These are phyloP conservation scores for Camptogramma bilineatum DNA, from an alignment of 2,888 invertebrate species.

Conservation along the genomic window DNA sequence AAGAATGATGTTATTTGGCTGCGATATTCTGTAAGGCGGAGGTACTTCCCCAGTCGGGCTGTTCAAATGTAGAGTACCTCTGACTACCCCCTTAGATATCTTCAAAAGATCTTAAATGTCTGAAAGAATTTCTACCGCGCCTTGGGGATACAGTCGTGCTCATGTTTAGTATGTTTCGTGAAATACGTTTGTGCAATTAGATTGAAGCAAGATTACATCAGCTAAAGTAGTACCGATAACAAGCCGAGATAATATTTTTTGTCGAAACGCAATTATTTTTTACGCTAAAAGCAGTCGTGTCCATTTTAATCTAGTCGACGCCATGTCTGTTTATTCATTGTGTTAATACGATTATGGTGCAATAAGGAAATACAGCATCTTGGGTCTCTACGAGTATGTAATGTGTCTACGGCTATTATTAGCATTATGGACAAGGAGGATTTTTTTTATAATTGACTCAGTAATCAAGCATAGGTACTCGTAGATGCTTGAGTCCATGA, in stretches of 20 bases:
- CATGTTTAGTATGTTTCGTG: too few relatives aligned
- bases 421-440: constrained; percentile 38
- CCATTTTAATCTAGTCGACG: background rate
- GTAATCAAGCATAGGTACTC: constrained; percentile 22
- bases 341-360: constrained; percentile 35
- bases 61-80: too few relatives aligned
- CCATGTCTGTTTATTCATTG: constrained; percentile 1
- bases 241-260: background rate
- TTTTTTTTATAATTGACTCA: constrained; percentile 32
- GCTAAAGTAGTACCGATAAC: background rate
- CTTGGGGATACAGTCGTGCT: too few relatives aligned
- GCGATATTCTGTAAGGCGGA: too few relatives aligned
- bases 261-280: background rate
- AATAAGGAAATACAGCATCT: constrained; percentile 43
- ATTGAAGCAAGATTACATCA: background rate
- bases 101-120: too few relatives aligned
- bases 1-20: too few relatives aligned
- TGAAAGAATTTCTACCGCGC: too few relatives aligned
- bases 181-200: background rate
- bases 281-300: background rate
- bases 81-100: too few relatives aligned
- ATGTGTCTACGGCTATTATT: constrained; percentile 35
- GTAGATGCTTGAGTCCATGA: background rate
- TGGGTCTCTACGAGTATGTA: constrained; percentile 7
- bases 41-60: too few relatives aligned